Percentiles rank a stretch among this genome's conserved stretches.
Evolutionary conservation across 2,113 vertebrate genomes (phyloP).

Genomic region (Sigmodon hispidus): DNA sequence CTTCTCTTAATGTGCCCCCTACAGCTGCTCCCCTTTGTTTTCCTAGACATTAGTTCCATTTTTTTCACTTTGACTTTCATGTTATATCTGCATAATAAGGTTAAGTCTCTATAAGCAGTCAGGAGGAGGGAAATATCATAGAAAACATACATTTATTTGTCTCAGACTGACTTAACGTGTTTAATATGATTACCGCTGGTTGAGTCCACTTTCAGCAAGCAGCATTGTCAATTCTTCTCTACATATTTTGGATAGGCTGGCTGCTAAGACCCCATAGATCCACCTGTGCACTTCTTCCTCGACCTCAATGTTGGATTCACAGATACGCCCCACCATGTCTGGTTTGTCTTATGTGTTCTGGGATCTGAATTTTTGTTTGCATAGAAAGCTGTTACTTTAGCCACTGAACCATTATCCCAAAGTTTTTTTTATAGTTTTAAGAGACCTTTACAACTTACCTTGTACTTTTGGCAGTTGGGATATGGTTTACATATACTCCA

Average conservation of each 20-base stretch:
- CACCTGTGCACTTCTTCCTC: neutral
- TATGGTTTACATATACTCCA: neutral
- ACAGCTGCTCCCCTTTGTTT: no score
- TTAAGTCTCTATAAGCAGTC: no score
- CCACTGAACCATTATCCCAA: neutral
- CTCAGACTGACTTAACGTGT: no score
- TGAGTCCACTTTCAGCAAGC: no score
- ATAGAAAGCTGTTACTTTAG: neutral
- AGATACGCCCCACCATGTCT: neutral
- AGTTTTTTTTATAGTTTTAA: neutral
- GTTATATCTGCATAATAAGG: no score
- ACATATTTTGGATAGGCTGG: neutral
- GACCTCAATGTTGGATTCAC: neutral
- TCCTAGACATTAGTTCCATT: no score
- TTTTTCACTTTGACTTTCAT: no score
- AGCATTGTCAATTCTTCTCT: no score
- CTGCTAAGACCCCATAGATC: neutral
- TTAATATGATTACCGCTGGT: no score
- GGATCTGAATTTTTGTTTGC: neutral
- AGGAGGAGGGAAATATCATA: no score
- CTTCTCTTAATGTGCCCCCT: neutral
- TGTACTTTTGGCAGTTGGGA: neutral
- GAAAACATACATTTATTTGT: neutral
- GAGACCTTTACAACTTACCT: neutral
- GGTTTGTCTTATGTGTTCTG: neutral